These are phyloP conservation scores for Atethmia centrago DNA, from an alignment of 2,888 invertebrate genomes.

Conservation along the genomic window DNA sequence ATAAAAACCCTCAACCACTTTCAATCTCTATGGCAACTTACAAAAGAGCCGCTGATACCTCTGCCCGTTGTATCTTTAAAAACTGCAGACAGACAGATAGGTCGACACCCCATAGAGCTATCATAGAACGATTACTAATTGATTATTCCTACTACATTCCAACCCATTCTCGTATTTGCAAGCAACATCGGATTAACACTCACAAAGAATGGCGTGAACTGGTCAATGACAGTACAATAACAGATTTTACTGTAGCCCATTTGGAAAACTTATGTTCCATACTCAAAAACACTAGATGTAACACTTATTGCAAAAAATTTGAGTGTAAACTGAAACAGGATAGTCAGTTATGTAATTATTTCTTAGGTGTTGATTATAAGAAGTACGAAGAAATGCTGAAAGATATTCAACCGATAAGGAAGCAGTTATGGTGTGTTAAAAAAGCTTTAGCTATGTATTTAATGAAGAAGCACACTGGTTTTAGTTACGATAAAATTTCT, in stretches of 20 bases:
- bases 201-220: conserved; percentile 16
- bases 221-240: not conserved
- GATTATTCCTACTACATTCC: conserved; percentile 35
- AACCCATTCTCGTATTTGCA: not conserved
- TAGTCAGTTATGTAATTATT: conserved; percentile 17
- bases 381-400: conserved; percentile 12
- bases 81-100: not conserved
- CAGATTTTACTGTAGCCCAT: conserved; percentile 18
- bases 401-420: not conserved
- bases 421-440: not conserved
- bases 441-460: conserved; percentile 32
- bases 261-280: conserved; percentile 20
- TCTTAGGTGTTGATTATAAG: conserved; percentile 18
- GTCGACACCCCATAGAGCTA: not conserved
- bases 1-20: not conserved
- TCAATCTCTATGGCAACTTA: conserved; percentile 6
- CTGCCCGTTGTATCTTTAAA: conserved; percentile 30
- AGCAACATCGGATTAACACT: not conserved
- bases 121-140: conserved; percentile 22
- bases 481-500: not conserved
- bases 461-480: conserved; percentile 29
- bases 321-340: not conserved
- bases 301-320: conserved; percentile 6
- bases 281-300: not conserved
- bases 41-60: conserved; percentile 10